phyloP scores from a whole-genome alignment of 2,888 invertebrate genomes.

The Athetis lepigone region DNA sequence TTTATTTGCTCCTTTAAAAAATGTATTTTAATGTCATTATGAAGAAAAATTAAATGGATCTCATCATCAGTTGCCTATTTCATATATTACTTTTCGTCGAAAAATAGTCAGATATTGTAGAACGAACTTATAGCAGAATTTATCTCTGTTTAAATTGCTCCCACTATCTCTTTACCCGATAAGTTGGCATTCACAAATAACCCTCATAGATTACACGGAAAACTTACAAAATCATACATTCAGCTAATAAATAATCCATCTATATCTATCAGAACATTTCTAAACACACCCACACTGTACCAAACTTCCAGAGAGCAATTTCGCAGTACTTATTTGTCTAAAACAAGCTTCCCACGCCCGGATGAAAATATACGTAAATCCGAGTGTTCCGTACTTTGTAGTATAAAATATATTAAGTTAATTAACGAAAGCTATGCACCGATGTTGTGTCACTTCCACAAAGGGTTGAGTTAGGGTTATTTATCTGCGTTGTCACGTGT shows the following conservation, averaged over 20 bases:
- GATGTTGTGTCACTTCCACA: slow-evolving; percentile 62
- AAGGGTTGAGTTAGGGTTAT: slow-evolving; percentile 68
- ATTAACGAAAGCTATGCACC: slow-evolving; percentile 64
- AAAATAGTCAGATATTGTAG: background rate
- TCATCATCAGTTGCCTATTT: too few species aligned
- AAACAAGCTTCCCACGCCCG: slow-evolving; percentile 45
- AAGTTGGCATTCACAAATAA: background rate
- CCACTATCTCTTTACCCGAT: background rate
- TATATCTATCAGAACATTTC: slow-evolving; percentile 25
- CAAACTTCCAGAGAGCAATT: slow-evolving; percentile 53
- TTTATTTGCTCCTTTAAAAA: too few species aligned
- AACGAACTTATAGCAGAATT: background rate
- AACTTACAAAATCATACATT: slow-evolving; percentile 32
- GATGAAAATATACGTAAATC: slow-evolving; percentile 53
- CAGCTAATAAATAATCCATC: slow-evolving; percentile 25
- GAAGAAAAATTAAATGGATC: too few species aligned
- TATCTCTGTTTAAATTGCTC: background rate
- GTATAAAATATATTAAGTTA: slow-evolving; percentile 61
- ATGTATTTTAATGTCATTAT: too few species aligned
- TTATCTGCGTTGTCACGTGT: slow-evolving; percentile 80
- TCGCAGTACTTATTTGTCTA: slow-evolving; percentile 51
- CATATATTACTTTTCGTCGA: too few species aligned
- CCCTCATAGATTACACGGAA: slow-evolving; percentile 8
- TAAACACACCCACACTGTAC: slow-evolving; percentile 41
- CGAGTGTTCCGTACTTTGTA: slow-evolving; percentile 45